Conservation (phyloP, 2,113 vertebrate genomes). For the Notarius quadriscutis region DNA sequence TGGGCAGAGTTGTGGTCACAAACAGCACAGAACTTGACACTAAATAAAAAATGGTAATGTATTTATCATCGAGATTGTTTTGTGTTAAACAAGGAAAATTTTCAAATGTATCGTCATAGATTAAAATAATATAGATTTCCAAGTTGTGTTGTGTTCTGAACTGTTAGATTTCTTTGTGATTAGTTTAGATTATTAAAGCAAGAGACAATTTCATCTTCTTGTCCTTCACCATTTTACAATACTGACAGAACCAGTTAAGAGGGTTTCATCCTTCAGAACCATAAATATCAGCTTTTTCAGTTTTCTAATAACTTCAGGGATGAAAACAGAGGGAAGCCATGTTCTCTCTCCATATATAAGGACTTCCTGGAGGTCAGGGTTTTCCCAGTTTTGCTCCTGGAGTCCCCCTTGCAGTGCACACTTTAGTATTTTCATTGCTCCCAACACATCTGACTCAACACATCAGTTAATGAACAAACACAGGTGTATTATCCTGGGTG, state of each 20-base stretch:
- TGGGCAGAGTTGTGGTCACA: no score
- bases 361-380: background rate
- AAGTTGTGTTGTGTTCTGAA: background rate
- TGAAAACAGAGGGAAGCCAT: background rate
- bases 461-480: constrained; percentile 28
- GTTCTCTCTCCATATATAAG: background rate
- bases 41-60: no score
- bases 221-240: background rate
- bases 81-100: background rate
- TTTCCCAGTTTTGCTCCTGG: background rate
- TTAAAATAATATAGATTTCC: background rate
- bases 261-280: background rate
- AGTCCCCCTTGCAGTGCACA: background rate
- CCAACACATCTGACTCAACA: constrained; percentile 19
- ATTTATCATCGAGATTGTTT: background rate
- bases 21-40: no score
- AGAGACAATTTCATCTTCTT: background rate
- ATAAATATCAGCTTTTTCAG: constrained; percentile 13
- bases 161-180: background rate
- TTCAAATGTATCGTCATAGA: background rate
- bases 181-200: background rate
- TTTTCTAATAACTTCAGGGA: background rate
- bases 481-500: constrained; percentile 26
- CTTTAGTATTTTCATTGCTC: constrained; percentile 23
- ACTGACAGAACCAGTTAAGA: background rate